Conservation (phyloP, 1,140 invertebrate genomes). For the Panulirus ornatus region DNA sequence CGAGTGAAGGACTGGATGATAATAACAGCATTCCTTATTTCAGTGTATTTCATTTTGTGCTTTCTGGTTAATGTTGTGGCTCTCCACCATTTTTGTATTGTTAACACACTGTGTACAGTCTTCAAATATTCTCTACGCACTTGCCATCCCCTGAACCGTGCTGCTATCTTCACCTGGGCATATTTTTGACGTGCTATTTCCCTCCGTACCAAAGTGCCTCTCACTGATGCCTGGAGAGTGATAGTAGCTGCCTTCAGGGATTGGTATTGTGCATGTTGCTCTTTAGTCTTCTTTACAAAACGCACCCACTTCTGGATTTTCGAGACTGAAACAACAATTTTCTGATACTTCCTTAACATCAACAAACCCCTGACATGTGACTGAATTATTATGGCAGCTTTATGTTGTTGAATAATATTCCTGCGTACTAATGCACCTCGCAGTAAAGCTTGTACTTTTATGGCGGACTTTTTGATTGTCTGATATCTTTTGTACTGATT, state of each 20-base stretch:
- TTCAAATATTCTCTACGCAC: not conserved
- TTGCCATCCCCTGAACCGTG: not conserved
- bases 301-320: conserved; percentile 32
- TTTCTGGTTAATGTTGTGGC: conserved; percentile 18
- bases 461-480: not conserved
- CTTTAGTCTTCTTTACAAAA: not conserved
- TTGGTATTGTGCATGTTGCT: not conserved
- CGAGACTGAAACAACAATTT: conserved; percentile 2
- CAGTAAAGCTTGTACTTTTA: not conserved
- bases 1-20: conserved; percentile 29
- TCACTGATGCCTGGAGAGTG: not conserved
- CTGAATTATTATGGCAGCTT: conserved; percentile 33
- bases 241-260: not conserved
- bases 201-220: not conserved
- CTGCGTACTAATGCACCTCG: conserved; percentile 6
- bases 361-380: conserved; percentile 17
- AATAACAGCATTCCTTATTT: conserved; percentile 24
- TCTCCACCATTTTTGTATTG: conserved; percentile 61
- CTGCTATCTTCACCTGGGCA: not conserved
- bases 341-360: not conserved
- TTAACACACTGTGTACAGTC: not conserved
- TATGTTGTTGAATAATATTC: not conserved
- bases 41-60: not conserved
- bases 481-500: not conserved
- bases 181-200: not conserved